phyloP scores from a whole-genome alignment of 2,888 invertebrate species.

The Aquatica leii region DNA sequence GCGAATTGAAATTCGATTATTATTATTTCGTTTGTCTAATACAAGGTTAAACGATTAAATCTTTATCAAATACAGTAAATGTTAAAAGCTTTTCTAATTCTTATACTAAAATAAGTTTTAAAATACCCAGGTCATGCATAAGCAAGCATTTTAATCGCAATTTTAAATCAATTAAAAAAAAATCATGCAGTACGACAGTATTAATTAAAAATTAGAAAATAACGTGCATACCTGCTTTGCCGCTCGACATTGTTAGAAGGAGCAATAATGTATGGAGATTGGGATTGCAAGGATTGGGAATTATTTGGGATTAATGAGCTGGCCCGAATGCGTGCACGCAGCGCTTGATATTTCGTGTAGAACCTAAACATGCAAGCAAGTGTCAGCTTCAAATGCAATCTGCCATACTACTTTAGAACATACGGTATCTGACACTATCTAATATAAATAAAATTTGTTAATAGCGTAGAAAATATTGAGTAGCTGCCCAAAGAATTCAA shows the following conservation, averaged over 20 bases:
- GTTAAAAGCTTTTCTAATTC: too few species aligned
- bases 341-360: constrained; percentile 87
- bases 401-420: constrained; percentile 52
- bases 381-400: constrained; percentile 50
- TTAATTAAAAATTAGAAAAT: constrained; percentile 24
- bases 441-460: constrained; percentile 17
- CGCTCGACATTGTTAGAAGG: constrained; percentile 50
- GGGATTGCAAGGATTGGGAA: constrained; percentile 51
- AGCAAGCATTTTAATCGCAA: constrained; percentile 1
- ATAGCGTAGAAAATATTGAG: constrained; percentile 3
- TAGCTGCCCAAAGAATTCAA: constrained; percentile 6
- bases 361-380: constrained; percentile 69
- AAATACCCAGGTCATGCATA: constrained; percentile 2
- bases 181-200: constrained; percentile 4
- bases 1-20: too few species aligned
- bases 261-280: constrained; percentile 54
- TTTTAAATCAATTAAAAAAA: constrained; percentile 9
- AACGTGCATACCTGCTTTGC: constrained; percentile 57
- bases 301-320: constrained; percentile 78
- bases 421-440: constrained; percentile 21
- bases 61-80: too few species aligned
- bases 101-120: too few species aligned
- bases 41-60: too few species aligned
- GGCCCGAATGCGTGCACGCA: constrained; percentile 89
- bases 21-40: too few species aligned